Percentiles rank a stretch among this genome's conserved stretches.
Conservation (phyloP, 2,113 vertebrate genomes). For the Macquaria australasica region DNA sequence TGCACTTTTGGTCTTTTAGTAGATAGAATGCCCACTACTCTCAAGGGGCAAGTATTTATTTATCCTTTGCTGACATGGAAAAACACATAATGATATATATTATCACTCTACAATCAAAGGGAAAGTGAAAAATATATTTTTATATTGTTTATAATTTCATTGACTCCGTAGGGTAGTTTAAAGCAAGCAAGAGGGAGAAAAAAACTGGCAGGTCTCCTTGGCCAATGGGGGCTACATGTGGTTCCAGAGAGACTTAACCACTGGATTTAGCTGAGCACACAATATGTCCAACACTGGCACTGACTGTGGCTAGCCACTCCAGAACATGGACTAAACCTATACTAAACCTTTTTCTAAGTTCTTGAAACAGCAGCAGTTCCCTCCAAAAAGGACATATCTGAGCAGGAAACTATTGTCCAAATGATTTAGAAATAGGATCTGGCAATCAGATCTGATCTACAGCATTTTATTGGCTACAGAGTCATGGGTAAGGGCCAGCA, state of each 20-base stretch:
- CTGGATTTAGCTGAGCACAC: constrained; percentile 28
- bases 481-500: neutral
- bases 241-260: constrained; percentile 24
- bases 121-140: neutral
- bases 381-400: neutral
- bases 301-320: neutral
- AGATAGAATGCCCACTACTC: neutral
- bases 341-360: constrained; percentile 7
- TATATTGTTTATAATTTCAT: neutral
- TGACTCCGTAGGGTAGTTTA: neutral
- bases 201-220: neutral
- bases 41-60: neutral
- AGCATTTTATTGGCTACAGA: constrained; percentile 16
- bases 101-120: neutral
- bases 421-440: neutral
- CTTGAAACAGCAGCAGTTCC: constrained; percentile 15
- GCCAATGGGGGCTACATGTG: neutral
- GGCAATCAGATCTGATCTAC: constrained; percentile 1
- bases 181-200: neutral
- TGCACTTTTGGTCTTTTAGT: constrained; percentile 1
- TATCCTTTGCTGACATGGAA: neutral
- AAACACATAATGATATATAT: neutral
- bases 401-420: neutral
- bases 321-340: neutral
- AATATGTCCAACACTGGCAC: constrained; percentile 21